Evolutionary conservation across 2,113 vertebrate genomes (phyloP).

Genomic region (Ailuropoda melanoleuca): DNA sequence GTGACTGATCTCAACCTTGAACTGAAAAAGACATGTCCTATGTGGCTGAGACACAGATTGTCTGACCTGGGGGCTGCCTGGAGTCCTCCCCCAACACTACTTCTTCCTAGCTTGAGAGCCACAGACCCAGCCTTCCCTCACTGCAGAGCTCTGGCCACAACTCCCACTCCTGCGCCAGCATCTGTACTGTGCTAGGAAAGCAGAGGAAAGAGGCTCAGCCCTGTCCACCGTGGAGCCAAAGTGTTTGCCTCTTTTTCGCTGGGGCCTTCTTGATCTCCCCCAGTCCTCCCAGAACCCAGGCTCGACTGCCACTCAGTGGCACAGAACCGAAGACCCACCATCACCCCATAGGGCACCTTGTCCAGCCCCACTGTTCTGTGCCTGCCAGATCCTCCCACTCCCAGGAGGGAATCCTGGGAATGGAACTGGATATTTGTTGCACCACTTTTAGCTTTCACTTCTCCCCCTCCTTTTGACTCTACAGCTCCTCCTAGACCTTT

Average conservation of each 20-base stretch:
- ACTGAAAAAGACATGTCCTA: constrained; percentile 80
- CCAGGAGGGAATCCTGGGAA: not conserved
- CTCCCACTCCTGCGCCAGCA: not conserved
- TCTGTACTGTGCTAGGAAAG: not conserved
- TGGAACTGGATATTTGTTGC: not conserved
- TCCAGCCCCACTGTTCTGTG: not conserved
- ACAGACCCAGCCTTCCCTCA: not conserved
- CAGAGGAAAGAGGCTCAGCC: not conserved
- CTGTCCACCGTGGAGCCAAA: constrained; percentile 4
- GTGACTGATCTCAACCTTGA: constrained; percentile 98
- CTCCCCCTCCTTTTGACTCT: not conserved
- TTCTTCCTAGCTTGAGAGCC: constrained; percentile 26
- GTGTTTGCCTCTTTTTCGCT: constrained; percentile 76
- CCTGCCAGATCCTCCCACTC: not conserved
- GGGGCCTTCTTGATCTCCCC: not conserved
- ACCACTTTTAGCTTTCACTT: not conserved
- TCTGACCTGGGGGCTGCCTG: constrained; percentile 61
- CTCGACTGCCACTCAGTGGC: constrained; percentile 56
- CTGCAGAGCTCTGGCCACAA: constrained; percentile 18
- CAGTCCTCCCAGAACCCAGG: not conserved
- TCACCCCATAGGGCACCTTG: not conserved
- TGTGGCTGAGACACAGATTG: constrained; percentile 75
- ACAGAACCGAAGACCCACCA: not conserved
- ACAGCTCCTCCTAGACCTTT: not conserved
- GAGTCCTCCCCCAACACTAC: not conserved